Conservation (phyloP, 2,113 vertebrate species). For the Amia ocellicauda region DNA sequence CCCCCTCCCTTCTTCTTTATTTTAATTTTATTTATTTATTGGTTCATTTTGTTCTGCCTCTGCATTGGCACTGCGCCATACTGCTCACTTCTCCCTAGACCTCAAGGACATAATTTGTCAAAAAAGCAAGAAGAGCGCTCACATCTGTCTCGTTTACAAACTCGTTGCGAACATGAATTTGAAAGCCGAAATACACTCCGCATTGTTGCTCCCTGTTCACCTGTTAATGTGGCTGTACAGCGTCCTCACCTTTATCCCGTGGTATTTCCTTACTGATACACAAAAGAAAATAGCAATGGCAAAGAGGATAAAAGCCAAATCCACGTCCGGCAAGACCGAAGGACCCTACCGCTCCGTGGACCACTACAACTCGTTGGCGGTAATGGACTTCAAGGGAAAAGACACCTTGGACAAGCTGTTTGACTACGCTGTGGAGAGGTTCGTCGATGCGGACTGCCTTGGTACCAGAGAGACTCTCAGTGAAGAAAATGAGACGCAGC, state of each 20-base stretch:
- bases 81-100: background rate
- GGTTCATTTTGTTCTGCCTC: too few species aligned
- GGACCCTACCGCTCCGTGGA: constrained; percentile 89
- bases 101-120: background rate
- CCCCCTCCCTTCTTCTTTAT: background rate
- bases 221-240: constrained; percentile 90
- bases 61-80: background rate
- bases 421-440: constrained; percentile 74
- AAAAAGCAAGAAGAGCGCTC: background rate
- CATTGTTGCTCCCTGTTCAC: constrained; percentile 86
- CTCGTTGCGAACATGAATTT: constrained; percentile 62
- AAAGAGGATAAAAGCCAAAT: constrained; percentile 83
- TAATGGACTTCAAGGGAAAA: constrained; percentile 80
- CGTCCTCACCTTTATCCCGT: constrained; percentile 87
- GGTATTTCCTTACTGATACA: constrained; percentile 90
- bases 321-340: constrained; percentile 70
- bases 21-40: too few species aligned
- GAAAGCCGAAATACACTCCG: constrained; percentile 68
- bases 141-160: background rate
- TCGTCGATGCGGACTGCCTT: constrained; percentile 75
- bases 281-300: constrained; percentile 79
- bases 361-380: constrained; percentile 76
- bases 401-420: constrained; percentile 94
- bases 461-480: constrained; percentile 86
- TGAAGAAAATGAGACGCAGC: constrained; percentile 89